A percentile compares a stretch with the other conserved stretches of the same genome.
Evolutionary conservation across 1,140 invertebrate genomes (phyloP).

Genomic region (Panagrolaimus sp.): DNA sequence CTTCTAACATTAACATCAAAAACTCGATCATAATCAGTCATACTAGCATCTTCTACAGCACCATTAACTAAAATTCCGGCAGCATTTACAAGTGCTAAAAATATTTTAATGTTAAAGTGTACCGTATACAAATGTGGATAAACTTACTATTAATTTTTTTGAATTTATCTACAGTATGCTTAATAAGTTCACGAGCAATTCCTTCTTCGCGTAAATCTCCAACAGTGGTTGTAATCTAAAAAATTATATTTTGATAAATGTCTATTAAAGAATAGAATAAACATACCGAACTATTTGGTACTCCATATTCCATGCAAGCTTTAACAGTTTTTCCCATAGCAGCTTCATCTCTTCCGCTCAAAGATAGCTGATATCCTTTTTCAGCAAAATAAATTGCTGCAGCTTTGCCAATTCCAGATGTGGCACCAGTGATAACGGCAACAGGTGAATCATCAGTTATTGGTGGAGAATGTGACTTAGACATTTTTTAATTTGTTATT

Average conservation of each 20-base stretch:
- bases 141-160: constrained; percentile 35
- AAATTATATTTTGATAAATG: neutral
- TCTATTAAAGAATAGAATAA: constrained; percentile 7
- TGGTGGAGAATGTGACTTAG: neutral
- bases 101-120: no score
- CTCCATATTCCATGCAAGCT: constrained; percentile 63
- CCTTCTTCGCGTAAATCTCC: constrained; percentile 45
- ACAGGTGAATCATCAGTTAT: constrained; percentile 15
- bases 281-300: constrained; percentile 16
- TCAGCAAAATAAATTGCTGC: constrained; percentile 70
- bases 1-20: constrained; percentile 76
- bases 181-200: constrained; percentile 28
- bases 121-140: no score
- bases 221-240: constrained; percentile 50
- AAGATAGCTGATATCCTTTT: constrained; percentile 67
- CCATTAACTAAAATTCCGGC: constrained; percentile 77
- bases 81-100: constrained; percentile 68
- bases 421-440: constrained; percentile 62
- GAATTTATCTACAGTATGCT: constrained; percentile 34
- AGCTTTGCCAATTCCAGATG: constrained; percentile 68
- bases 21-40: constrained; percentile 69
- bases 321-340: constrained; percentile 66
- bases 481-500: no score
- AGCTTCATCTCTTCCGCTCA: constrained; percentile 71
- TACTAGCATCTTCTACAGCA: constrained; percentile 71